Evolutionary conservation across 2,113 vertebrate species (phyloP), one percentile per base, ranked within the genome.

Genomic region (Proterorhinus semilunaris): DNA sequence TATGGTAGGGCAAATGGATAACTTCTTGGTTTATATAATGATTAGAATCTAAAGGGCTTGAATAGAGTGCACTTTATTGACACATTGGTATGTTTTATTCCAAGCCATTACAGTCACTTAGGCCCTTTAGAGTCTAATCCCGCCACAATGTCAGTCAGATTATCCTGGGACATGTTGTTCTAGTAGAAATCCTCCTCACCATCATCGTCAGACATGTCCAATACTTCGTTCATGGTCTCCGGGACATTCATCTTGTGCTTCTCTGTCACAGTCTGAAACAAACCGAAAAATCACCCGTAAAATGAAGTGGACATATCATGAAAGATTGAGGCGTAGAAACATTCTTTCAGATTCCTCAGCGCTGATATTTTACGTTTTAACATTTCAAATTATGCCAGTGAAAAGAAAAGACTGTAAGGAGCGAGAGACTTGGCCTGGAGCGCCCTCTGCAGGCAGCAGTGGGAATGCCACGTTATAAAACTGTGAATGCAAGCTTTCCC

Each of bases 161-260:
- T n/a, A 5, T 36, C 27, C 27, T 36, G 27, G 27, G 27, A 36
- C 27, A 36, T 36, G 27, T 55, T 36, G 16, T 8, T 47, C 8
- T 21, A 13, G 8, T 44, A 15, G 17, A 16, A 7, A 0, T 5
- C 66, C 10, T 2, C 11, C 63, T 87, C 93, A 99, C 98, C 98
- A 90, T 99, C 98, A 69, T 99, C 98, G 50, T 99, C 98, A 0
- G 98, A 99, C 96, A 99, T 96, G 91, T 99, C 98, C 80, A 99
- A 90, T 82, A 97, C 95, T 90, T 99, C 98, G 64, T 98, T 99
- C 96, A 97, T 98, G 0, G 98, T 99, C 94, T 99, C 98, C 0
- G 98, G 98, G 68, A 99, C 97, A 65, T 99, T 99, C 93, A 99
- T 94, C 93, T 96, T 98, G 92, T 98, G 97, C 85, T 99, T 99